A percentile compares a stretch with the other conserved stretches of the same genome.
Conservation (phyloP, 92 coral and sea anemone genomes). For the Parazoanthus darwini region DNA sequence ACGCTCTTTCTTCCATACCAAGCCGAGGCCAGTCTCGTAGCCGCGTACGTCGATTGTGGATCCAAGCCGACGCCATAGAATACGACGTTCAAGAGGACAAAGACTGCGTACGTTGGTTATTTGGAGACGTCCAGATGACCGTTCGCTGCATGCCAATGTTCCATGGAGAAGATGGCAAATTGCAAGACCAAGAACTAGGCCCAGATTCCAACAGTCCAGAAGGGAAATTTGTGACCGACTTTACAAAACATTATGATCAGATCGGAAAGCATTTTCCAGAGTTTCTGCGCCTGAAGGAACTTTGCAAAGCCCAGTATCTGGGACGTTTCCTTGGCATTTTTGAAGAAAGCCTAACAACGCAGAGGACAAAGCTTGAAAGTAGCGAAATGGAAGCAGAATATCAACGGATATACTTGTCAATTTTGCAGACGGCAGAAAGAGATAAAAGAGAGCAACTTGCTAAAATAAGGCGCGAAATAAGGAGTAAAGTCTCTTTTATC, state of each 20-base stretch:
- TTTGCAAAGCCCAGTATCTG: constrained; percentile 49
- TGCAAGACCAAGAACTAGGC: constrained; percentile 45
- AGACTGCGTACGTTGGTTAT: constrained; percentile 34
- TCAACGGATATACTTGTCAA: constrained; percentile 13
- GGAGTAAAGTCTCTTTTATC: constrained; percentile 11
- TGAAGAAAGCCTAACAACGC: constrained; percentile 9
- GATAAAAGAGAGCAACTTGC: constrained; percentile 8
- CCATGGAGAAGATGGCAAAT: constrained; percentile 43
- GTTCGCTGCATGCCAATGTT: constrained; percentile 57
- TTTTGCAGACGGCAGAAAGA: constrained; percentile 1
- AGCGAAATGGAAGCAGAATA: constrained; percentile 23
- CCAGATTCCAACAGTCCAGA: constrained; percentile 51
- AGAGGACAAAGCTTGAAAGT: constrained; percentile 14
- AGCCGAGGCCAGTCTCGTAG: constrained; percentile 38
- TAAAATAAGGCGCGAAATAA: constrained; percentile 2
- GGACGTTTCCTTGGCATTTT: constrained; percentile 33
- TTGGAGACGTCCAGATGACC: constrained; percentile 47
- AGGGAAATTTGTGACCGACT: constrained; percentile 41
- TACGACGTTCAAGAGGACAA: constrained; percentile 37
- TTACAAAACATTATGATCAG: constrained; percentile 42
- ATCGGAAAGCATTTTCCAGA: constrained; percentile 48
- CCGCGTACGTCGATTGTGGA: constrained; percentile 51
- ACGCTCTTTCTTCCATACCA: constrained; percentile 36
- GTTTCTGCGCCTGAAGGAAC: constrained; percentile 52
- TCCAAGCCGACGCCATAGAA: constrained; percentile 48